Evolutionary conservation across 2,797 vertebrate species (phyloP).

Genomic region (Hipposideros larvatus): DNA sequence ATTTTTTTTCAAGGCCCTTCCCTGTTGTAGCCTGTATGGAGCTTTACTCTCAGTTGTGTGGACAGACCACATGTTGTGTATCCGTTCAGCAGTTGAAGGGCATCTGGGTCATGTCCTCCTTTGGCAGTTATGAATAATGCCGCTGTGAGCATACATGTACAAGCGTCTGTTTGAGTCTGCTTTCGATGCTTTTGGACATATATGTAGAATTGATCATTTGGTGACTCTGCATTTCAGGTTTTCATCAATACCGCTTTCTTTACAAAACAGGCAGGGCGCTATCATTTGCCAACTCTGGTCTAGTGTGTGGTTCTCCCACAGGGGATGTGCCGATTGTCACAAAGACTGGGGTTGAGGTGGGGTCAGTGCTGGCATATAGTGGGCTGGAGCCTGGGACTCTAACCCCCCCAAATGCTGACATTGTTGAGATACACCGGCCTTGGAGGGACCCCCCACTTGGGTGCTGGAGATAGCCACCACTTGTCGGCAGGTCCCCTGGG

Average conservation of each 20-base stretch:
- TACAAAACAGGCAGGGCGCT: neutral
- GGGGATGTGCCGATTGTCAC: neutral
- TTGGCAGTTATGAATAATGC: neutral
- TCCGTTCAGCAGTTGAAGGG: too few species aligned
- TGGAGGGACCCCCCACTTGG: too few species aligned
- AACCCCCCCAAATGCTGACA: neutral
- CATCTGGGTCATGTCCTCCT: neutral
- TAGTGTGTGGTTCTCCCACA: neutral
- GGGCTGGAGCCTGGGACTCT: neutral
- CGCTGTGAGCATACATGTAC: neutral
- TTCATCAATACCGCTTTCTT: neutral
- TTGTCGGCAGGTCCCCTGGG: neutral
- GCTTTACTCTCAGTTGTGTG: neutral
- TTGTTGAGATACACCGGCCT: neutral
- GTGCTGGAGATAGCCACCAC: neutral
- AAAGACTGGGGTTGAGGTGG: neutral
- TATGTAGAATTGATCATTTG: rapidly evolving
- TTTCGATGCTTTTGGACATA: too few species aligned
- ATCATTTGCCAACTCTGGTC: neutral
- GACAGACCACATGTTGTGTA: too few species aligned
- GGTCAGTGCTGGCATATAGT: neutral
- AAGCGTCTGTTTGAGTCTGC: neutral
- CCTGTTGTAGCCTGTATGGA: rapidly evolving
- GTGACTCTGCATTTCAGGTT: neutral
- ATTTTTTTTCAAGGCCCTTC: neutral